phyloP scores from a whole-genome alignment of 2,888 invertebrate species.

The Leptinotarsa juncta region DNA sequence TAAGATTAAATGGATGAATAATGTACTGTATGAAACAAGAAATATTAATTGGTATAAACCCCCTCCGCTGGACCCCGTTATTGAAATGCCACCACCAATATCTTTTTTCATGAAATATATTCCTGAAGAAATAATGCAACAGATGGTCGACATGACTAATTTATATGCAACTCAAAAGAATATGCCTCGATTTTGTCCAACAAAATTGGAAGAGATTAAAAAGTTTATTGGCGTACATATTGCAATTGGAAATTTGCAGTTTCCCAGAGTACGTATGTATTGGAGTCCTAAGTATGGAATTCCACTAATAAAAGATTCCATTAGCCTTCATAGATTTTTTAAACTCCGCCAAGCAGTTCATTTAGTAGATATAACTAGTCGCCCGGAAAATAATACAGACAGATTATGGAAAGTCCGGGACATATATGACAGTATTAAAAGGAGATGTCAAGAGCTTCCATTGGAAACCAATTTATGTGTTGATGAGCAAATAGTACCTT shows the following conservation, averaged over 20 bases:
- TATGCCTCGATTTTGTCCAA: conserved; percentile 28
- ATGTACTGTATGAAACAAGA: conserved; percentile 27
- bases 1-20: conserved; percentile 26
- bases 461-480: conserved; percentile 10
- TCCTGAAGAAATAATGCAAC: conserved; percentile 9
- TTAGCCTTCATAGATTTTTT: conserved; percentile 25
- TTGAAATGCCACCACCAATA: conserved; percentile 7
- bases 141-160: conserved; percentile 31
- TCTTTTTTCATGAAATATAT: conserved; percentile 24
- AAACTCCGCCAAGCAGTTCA: conserved; percentile 29
- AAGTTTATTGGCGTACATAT: conserved; percentile 34
- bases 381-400: conserved; percentile 28
- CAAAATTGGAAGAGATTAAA: conserved; percentile 29
- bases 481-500: neutral
- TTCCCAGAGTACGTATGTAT: conserved; percentile 32
- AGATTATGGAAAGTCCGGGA: conserved; percentile 35
- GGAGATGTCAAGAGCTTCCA: conserved; percentile 22
- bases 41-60: conserved; percentile 29
- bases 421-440: conserved; percentile 25
- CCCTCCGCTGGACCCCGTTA: conserved; percentile 22
- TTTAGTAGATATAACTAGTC: conserved; percentile 29
- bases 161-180: conserved; percentile 34
- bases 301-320: conserved; percentile 24
- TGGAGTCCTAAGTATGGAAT: conserved; percentile 32
- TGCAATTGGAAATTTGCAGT: conserved; percentile 30